A percentile compares a stretch with the other conserved stretches of the same genome.
Evolutionary conservation across 2,888 invertebrate species (phyloP).

Genomic region (Drosophila demipolita): DNA sequence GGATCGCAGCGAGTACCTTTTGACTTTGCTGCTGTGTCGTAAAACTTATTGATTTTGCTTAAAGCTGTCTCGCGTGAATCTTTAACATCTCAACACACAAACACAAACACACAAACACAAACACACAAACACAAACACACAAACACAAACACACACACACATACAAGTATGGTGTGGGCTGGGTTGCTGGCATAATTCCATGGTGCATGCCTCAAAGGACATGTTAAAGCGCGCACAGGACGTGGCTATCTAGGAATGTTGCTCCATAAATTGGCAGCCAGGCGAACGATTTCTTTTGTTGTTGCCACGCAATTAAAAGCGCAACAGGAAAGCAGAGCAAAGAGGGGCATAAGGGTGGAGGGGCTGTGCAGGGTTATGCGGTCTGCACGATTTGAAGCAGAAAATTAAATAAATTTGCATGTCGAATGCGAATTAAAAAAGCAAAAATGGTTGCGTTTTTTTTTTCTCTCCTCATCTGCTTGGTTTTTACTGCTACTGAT

Average conservation of each 20-base stretch:
- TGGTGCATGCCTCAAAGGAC: conserved; percentile 60
- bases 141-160: conserved; percentile 10
- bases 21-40: conserved; percentile 46
- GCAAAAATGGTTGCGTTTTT: conserved; percentile 36
- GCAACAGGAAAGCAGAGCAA: conserved; percentile 54
- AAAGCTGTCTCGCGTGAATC: conserved; percentile 45
- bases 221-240: conserved; percentile 51
- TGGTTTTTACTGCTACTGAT: conserved; percentile 39
- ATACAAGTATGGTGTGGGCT: conserved; percentile 5
- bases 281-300: conserved; percentile 46
- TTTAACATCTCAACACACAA: conserved; percentile 35
- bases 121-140: conserved; percentile 14
- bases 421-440: conserved; percentile 77
- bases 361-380: neutral
- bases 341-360: neutral
- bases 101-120: neutral
- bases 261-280: conserved; percentile 57
- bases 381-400: conserved; percentile 65
- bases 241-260: conserved; percentile 53
- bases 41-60: conserved; percentile 65
- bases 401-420: conserved; percentile 80
- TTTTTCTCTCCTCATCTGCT: conserved; percentile 14
- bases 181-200: conserved; percentile 42
- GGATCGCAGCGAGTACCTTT: conserved; percentile 49
- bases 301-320: conserved; percentile 67